These are phyloP conservation scores for Rutilus rutilus DNA, from an alignment of 2,113 vertebrate species.

Conservation along the genomic window DNA sequence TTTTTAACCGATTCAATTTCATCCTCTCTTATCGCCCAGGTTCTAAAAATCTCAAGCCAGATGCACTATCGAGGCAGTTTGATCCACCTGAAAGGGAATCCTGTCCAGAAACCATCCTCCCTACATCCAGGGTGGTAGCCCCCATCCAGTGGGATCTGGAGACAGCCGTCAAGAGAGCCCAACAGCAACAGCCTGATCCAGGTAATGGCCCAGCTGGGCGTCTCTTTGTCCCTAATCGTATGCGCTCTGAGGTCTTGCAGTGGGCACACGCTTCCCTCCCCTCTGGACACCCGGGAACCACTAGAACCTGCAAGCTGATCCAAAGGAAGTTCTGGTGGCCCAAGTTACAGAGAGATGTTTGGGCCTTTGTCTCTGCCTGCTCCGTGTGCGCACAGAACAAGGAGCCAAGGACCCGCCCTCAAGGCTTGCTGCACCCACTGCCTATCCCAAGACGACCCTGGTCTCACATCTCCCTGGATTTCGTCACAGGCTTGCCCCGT, in stretches of 20 bases:
- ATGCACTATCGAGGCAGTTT: no score
- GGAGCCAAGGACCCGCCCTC: not conserved
- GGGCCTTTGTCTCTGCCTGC: not conserved
- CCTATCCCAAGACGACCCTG: not conserved
- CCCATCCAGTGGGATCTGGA: no score
- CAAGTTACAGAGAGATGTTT: not conserved
- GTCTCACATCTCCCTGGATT: not conserved
- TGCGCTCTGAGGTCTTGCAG: not conserved
- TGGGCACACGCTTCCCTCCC: not conserved
- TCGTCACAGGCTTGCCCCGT: not conserved
- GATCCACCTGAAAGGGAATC: no score
- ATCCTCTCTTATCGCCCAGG: not conserved
- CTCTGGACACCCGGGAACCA: not conserved
- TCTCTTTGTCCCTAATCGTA: not conserved
- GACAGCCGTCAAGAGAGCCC: no score
- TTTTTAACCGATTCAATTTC: not conserved
- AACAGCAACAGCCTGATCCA: not conserved
- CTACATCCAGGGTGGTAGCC: no score
- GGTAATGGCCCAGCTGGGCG: not conserved
- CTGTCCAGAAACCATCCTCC: no score
- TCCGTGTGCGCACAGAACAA: not conserved
- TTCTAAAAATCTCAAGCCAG: not conserved
- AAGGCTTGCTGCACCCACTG: not conserved
- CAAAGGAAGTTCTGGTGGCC: not conserved
- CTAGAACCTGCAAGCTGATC: not conserved